A percentile compares a stretch with the other conserved stretches of the same genome.
phyloP scores from a whole-genome alignment of 92 coral and sea anemone genomes.

The Siderastrea radians region DNA sequence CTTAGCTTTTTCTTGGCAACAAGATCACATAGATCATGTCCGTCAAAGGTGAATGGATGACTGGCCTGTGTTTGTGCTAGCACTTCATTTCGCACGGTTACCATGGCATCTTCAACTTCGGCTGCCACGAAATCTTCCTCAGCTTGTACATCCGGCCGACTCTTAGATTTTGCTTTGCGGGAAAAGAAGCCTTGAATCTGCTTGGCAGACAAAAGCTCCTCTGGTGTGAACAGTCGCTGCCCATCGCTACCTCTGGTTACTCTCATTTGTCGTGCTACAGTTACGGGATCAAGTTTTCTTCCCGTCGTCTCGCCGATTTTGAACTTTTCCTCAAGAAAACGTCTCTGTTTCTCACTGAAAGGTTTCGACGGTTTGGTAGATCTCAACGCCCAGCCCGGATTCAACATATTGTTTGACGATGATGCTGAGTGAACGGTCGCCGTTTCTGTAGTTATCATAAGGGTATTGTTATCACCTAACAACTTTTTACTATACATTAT shows the following conservation, averaged over 20 bases:
- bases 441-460: neutral
- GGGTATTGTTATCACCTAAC: neutral
- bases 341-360: neutral
- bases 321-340: no score
- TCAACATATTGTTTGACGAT: neutral
- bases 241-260: slow-evolving; percentile 1
- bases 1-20: neutral
- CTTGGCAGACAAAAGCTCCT: neutral
- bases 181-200: slow-evolving; percentile 2
- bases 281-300: neutral
- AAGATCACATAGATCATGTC: slow-evolving; percentile 6
- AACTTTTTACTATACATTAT: neutral
- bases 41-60: slow-evolving; percentile 13
- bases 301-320: neutral
- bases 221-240: neutral
- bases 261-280: neutral
- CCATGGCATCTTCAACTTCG: neutral
- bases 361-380: neutral
- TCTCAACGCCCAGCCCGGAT: neutral
- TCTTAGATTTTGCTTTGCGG: neutral
- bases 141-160: no score
- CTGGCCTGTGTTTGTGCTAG: neutral
- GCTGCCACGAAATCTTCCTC: neutral
- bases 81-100: neutral
- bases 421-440: neutral